A percentile compares a stretch with the other conserved stretches of the same genome.
Conservation (phyloP, 1,140 invertebrate species). For the Apis laboriosa region DNA sequence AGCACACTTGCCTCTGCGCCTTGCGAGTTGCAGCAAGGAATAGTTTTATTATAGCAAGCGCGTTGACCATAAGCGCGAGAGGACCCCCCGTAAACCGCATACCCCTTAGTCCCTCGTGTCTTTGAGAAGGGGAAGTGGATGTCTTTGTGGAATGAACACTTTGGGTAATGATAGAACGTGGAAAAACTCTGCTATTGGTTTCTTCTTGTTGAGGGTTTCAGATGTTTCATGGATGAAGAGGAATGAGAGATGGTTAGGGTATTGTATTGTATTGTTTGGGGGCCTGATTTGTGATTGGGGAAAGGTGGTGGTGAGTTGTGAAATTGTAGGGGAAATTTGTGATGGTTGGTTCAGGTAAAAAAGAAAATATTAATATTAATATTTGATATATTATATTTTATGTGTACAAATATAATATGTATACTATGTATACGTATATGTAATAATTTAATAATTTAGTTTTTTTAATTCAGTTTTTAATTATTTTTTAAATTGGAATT, state of each 20-base stretch:
- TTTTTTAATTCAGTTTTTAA: too few relatives aligned
- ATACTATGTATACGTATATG: too few relatives aligned
- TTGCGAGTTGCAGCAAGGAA: slow-evolving; percentile 63
- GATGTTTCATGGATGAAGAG: not conserved
- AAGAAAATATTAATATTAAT: too few relatives aligned
- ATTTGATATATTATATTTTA: too few relatives aligned
- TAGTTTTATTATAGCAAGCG: slow-evolving; percentile 74
- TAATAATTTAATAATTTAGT: too few relatives aligned
- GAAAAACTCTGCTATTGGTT: not conserved
- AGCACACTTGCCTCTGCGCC: slow-evolving; percentile 8
- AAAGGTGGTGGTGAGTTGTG: not conserved
- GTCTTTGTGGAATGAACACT: slow-evolving; percentile 1
- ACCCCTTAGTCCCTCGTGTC: not conserved
- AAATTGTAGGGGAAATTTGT: not conserved
- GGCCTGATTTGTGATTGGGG: not conserved
- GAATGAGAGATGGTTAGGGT: not conserved
- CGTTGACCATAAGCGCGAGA: slow-evolving; percentile 65
- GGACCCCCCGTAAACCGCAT: slow-evolving; percentile 25
- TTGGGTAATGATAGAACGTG: slow-evolving; percentile 4
- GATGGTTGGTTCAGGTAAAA: too few relatives aligned
- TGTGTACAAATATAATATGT: too few relatives aligned
- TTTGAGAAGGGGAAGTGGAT: not conserved
- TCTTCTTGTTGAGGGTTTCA: not conserved
- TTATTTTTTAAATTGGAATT: too few relatives aligned
- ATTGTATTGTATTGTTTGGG: not conserved